phyloP scores from a whole-genome alignment of 2,888 invertebrate genomes.

The Tuberolachnus salignus region DNA sequence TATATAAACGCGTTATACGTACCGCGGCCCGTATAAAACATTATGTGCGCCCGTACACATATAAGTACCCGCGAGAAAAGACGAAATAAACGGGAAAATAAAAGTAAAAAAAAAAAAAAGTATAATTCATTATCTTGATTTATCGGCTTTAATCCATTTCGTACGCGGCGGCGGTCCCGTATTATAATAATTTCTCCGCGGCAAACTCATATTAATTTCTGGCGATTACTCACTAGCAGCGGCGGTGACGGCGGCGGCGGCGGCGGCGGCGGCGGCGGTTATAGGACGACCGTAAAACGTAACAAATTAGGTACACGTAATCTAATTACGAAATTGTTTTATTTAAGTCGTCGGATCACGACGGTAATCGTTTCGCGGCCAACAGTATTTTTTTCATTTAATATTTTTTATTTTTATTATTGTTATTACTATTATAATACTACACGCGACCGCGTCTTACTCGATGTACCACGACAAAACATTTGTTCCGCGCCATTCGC shows the following conservation, averaged over 20 bases:
- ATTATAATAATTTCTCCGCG: constrained; percentile 25
- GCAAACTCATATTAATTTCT: constrained; percentile 36
- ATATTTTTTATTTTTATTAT: no score
- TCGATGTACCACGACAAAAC: neutral
- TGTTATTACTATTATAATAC: no score
- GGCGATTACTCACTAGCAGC: constrained; percentile 24
- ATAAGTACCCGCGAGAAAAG: neutral
- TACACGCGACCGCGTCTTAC: no score
- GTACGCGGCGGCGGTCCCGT: constrained; percentile 24
- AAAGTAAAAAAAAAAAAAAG: constrained; percentile 8
- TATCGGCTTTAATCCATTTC: constrained; percentile 50
- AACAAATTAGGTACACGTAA: constrained; percentile 5
- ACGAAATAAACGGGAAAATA: neutral
- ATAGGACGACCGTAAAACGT: neutral
- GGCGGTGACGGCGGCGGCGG: constrained; percentile 11
- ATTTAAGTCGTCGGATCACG: neutral
- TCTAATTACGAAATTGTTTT: constrained; percentile 47
- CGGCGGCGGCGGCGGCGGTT: no score
- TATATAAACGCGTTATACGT: no score
- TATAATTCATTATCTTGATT: constrained; percentile 45
- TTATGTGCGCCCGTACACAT: neutral
- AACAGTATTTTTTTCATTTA: no score
- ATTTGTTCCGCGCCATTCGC: neutral
- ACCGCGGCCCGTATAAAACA: no score
- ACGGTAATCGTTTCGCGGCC: neutral